A percentile compares a stretch with the other conserved stretches of the same genome.
Evolutionary conservation across 2,797 vertebrate species (phyloP).

Genomic region (Hylomyscus alleni): DNA sequence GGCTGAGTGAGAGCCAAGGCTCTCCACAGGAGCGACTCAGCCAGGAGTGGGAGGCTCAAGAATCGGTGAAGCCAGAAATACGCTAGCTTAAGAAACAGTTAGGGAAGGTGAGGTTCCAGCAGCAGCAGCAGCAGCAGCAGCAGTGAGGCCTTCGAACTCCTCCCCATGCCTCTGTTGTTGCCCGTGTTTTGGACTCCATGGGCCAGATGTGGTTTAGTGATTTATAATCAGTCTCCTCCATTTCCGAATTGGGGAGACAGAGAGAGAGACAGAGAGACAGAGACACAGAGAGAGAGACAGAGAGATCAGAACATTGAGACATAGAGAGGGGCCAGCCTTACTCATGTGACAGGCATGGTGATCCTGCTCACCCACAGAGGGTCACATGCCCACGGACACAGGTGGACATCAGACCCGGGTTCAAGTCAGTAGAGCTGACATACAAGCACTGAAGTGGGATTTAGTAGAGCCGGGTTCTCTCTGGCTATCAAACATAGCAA

Average conservation of each 20-base stretch:
- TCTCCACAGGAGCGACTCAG: background rate
- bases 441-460: background rate
- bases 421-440: background rate
- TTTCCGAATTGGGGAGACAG: background rate
- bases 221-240: constrained; percentile 43
- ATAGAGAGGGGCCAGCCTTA: background rate
- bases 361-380: background rate
- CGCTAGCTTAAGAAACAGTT: constrained; percentile 70
- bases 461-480: background rate
- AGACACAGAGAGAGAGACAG: background rate
- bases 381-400: background rate
- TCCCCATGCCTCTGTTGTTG: constrained; percentile 46
- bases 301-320: background rate
- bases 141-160: constrained; percentile 35
- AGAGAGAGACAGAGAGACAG: background rate
- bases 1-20: background rate
- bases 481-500: background rate
- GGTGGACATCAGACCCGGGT: background rate
- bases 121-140: background rate
- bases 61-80: constrained; percentile 77
- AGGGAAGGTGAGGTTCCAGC: constrained; percentile 73
- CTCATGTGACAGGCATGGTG: fast-evolving
- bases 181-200: background rate
- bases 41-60: constrained; percentile 35
- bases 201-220: constrained; percentile 63